Base-by-base conservation (phyloP, 2,888 invertebrate species). In the Chorisops tibialis region DNA sequence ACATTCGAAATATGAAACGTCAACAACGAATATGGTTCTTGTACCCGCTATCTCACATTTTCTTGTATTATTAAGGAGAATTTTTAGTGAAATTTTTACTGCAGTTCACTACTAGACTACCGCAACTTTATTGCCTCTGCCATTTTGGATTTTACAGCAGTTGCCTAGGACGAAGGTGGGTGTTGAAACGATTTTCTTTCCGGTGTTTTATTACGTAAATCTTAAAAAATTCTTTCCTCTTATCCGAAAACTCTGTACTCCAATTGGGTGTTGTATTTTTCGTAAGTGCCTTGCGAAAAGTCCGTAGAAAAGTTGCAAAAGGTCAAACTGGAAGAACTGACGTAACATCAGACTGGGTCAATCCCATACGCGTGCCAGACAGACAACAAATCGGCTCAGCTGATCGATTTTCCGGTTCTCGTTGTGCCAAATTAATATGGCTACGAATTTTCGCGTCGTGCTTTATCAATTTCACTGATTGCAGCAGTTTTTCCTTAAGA, bases 91-190 rank as follows among this genome's bases (percentile, higher is more conserved):
- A n/a, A n/a, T n/a, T n/a, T n/a, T n/a, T n/a, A n/a, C n/a, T n/a
- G n/a, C n/a, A n/a, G n/a, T n/a, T n/a, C n/a, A n/a, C n/a, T n/a
- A n/a, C n/a, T n/a, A n/a, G n/a, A n/a, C n/a, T n/a, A n/a, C n/a
- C n/a, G n/a, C n/a, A n/a, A n/a, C n/a, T n/a, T n/a, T n/a, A n/a
- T 30, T 30, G 7, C 7, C 30, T 43, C 56, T 56, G 43, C 56
- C 43, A 56, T 56, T 24, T 45, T 54, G 56, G 18, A 43, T 43
- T 43, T 56, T 56, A 24, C 24, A 56, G 56, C 56, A 56, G 56
- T 56, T 56, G 38, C 56, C 43, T 56, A 43, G 30, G 56, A 56
- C 56, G 56, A 56, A 56, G 56, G 56, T 56, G 56, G 45, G 56
- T 56, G 24, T 30, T n/a, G 30, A 24, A 22, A 22, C 12, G 11